Conservation (phyloP, 2,113 vertebrate genomes). For the Psophia crepitans region DNA sequence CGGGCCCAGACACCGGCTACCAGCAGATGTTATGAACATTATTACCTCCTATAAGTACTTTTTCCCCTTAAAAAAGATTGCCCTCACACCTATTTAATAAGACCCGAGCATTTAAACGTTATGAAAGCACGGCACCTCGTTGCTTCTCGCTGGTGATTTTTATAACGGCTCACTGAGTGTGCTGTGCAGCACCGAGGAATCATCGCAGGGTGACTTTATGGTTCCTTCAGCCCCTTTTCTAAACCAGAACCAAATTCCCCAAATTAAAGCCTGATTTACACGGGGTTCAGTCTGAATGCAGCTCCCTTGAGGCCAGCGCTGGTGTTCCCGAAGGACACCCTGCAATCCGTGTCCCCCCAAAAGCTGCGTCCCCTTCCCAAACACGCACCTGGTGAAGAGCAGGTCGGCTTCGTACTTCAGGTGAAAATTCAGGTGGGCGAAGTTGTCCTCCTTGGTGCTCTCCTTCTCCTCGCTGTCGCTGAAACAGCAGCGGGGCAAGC, state of each 20-base stretch:
- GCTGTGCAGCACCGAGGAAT: too few species aligned
- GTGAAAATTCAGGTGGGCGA: slow-evolving; percentile 76
- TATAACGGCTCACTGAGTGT: fast-evolving
- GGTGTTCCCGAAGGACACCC: not conserved
- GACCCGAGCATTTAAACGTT: fast-evolving
- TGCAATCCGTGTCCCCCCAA: fast-evolving
- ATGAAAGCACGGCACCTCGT: not conserved
- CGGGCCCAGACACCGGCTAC: not conserved
- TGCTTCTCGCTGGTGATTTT: fast-evolving
- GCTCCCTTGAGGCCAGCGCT: not conserved
- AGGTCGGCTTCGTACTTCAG: slow-evolving; percentile 89
- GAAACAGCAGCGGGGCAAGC: not conserved
- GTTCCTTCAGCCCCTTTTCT: not conserved
- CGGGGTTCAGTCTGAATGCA: not conserved
- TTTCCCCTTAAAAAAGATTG: not conserved
- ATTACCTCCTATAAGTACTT: not conserved
- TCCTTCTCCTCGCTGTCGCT: slow-evolving; percentile 86
- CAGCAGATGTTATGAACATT: not conserved
- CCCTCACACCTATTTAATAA: not conserved
- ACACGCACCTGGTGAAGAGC: slow-evolving; percentile 88
- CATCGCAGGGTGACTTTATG: not conserved
- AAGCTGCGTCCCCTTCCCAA: not conserved
- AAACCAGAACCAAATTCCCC: not conserved
- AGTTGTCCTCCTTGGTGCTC: slow-evolving; percentile 83
- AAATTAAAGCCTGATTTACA: not conserved